Evolutionary conservation across 2,888 invertebrate species (phyloP).

Genomic region (Pinctada fucata): DNA sequence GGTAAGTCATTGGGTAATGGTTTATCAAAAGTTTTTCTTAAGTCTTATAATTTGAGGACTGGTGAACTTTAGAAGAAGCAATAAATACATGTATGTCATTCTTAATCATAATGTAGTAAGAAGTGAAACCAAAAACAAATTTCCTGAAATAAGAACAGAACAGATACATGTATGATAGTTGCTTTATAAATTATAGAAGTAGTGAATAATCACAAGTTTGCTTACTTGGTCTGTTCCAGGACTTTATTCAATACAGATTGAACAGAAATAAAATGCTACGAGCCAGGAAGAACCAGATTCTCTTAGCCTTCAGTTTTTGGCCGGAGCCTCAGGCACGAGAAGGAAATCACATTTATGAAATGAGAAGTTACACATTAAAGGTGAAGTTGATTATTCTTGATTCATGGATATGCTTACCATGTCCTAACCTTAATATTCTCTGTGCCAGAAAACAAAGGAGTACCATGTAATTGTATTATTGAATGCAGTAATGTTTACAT

Average conservation of each 20-base stretch:
- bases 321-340: slow-evolving; percentile 86
- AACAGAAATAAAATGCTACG: slow-evolving; percentile 80
- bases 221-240: slow-evolving; percentile 55
- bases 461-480: no score
- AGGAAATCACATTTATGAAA: slow-evolving; percentile 93
- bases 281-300: slow-evolving; percentile 93
- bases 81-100: slow-evolving; percentile 15
- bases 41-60: slow-evolving; percentile 6
- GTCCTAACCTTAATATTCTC: no score
- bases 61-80: slow-evolving; percentile 9
- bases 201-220: no score
- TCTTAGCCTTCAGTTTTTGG: slow-evolving; percentile 98
- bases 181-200: no score
- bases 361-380: slow-evolving; percentile 93
- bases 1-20: slow-evolving; percentile 47
- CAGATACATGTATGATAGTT: no score
- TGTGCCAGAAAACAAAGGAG: no score
- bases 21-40: slow-evolving; percentile 1
- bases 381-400: slow-evolving; percentile 56
- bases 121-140: no score
- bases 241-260: slow-evolving; percentile 71
- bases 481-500: neutral
- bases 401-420: slow-evolving; percentile 2
- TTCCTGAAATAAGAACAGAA: no score
- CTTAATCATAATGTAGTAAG: no score